Base-by-base conservation (phyloP, 2,113 vertebrate species). In the Edolisoma coerulescens region DNA sequence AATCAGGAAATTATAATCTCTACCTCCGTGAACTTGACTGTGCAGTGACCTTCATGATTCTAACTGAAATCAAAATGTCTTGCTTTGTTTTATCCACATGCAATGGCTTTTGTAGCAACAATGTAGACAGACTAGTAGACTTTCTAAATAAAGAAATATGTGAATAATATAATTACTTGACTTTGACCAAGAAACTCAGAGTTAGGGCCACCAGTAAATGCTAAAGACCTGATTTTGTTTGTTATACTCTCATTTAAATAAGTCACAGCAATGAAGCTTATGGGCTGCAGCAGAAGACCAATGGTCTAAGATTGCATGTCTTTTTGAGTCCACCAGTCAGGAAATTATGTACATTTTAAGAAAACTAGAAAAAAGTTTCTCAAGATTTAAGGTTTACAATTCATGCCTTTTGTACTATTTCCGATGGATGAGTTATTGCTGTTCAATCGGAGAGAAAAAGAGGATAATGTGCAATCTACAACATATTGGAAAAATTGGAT, bases 391-490 rank as follows among this genome's bases (percentile, higher is more conserved):
- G 4, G 5, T 65, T 79, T 90, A 52, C 35, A 85, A 83, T 81
- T 83, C 7, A 37, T 33, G 6, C 9, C 8, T 77, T 92, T 86
- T 3, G 0, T 54, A 7, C 52, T 84, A 10, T 87, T 89, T 78
- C 44, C 63, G 78, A 70, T 28, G 6, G 8, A 49, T 77, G 41
- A 7, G 15, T 41, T 84, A 70, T 30, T 84, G 54, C 23, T 28
- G 15, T 60, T 87, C 69, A 68, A 0, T 44, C 37, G 47, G 53
- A 60, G 49, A 85, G 27, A 70, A 93, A 70, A 35, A 61, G 73
- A 85, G 42, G 85, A 91, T 97, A 93, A 95, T 93, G 80, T 93
- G 94, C 86, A 90, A 91, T 94, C 90, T 93, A 84, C 56, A 60
- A 21, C 23, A 47, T 35, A 85, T 24, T 59, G 39, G 32, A 27